These are phyloP conservation scores for Urocitellus parryii DNA, from an alignment of 2,113 vertebrate species.

Conservation along the genomic window DNA sequence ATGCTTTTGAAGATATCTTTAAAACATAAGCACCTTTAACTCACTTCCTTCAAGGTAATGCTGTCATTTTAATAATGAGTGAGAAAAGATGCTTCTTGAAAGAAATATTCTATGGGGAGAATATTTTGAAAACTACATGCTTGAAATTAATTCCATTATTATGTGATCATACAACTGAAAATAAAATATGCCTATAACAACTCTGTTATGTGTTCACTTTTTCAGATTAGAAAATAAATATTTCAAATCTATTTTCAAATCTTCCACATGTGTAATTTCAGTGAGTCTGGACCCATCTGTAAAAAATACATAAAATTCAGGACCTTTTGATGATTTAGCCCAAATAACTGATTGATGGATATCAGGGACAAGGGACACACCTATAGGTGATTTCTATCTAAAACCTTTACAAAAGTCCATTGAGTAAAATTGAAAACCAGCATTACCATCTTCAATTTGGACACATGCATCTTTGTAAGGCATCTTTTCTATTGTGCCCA, in stretches of 20 bases:
- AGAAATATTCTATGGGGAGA: neutral
- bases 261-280: neutral
- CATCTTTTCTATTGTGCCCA: neutral
- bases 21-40: neutral
- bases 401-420: neutral
- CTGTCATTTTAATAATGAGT: conserved; percentile 24
- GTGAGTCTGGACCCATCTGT: neutral
- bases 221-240: conserved; percentile 25
- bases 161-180: neutral
- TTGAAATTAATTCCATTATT: conserved; percentile 14
- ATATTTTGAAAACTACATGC: neutral
- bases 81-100: neutral
- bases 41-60: neutral
- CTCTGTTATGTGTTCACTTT: neutral
- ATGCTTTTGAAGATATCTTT: conserved; percentile 29
- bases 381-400: neutral
- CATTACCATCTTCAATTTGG: neutral
- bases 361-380: neutral
- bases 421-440: neutral
- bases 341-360: neutral
- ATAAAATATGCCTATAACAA: neutral
- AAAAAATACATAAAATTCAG: conserved; percentile 7
- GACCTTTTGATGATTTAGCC: neutral
- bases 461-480: neutral
- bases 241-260: conserved; percentile 16